These are phyloP conservation scores for Corbicula japonica DNA, from an alignment of 2,888 invertebrate genomes.

Conservation along the genomic window DNA sequence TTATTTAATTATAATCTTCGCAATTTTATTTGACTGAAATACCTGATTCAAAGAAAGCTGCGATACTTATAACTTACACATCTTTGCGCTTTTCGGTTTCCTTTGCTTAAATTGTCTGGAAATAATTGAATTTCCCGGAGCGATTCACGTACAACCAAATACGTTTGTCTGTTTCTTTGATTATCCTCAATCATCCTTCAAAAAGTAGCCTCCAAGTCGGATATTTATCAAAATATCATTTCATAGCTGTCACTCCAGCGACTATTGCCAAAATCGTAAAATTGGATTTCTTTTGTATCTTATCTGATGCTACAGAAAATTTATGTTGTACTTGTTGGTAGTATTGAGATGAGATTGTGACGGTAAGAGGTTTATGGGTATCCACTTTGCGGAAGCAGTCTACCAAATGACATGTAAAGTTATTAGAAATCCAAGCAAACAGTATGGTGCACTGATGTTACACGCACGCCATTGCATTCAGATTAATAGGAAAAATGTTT, in stretches of 20 bases:
- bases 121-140: slow-evolving; percentile 55
- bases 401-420: too few species aligned
- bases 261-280: slow-evolving; percentile 53
- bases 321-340: slow-evolving; percentile 18
- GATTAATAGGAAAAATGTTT: too few species aligned
- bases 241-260: slow-evolving; percentile 49
- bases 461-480: too few species aligned
- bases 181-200: slow-evolving; percentile 53
- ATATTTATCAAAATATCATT: slow-evolving; percentile 59
- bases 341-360: slow-evolving; percentile 24
- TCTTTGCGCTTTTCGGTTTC: too few species aligned
- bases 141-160: slow-evolving; percentile 32
- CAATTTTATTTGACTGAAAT: too few species aligned
- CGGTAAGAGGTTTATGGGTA: slow-evolving; percentile 11
- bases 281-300: slow-evolving; percentile 57
- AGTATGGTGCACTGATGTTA: too few species aligned
- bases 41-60: too few species aligned
- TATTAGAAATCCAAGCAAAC: too few species aligned
- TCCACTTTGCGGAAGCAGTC: slow-evolving; percentile 4
- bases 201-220: slow-evolving; percentile 53
- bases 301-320: slow-evolving; percentile 26
- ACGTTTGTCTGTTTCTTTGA: slow-evolving; percentile 47
- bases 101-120: slow-evolving; percentile 10
- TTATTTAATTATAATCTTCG: too few species aligned
- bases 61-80: too few species aligned